Evolutionary conservation across 2,888 invertebrate genomes (phyloP).

Genomic region (Drosophila phalerata): DNA sequence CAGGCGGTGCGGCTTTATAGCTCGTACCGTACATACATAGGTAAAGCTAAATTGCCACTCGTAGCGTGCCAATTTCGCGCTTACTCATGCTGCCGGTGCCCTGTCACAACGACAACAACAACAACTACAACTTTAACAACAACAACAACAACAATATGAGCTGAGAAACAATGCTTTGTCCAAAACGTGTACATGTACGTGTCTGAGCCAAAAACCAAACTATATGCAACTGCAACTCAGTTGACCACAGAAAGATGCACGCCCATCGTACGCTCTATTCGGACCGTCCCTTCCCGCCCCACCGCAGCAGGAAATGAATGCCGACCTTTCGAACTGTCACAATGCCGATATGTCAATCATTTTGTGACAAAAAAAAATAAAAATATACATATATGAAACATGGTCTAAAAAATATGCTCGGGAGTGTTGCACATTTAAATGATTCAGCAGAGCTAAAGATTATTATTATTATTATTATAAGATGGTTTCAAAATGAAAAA

Average conservation of each 20-base stretch:
- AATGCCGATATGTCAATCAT: slow-evolving; percentile 5
- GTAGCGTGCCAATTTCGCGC: slow-evolving; percentile 66
- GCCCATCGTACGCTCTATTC: slow-evolving; percentile 29
- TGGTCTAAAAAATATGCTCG: background rate
- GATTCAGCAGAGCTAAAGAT: too few relatives aligned
- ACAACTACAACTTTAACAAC: slow-evolving; percentile 14
- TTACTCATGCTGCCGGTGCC: slow-evolving; percentile 56
- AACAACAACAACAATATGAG: slow-evolving; percentile 6
- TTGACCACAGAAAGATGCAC: slow-evolving; percentile 31
- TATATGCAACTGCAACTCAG: slow-evolving; percentile 22
- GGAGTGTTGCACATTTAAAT: background rate
- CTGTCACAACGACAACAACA: slow-evolving; percentile 22
- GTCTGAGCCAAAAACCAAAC: slow-evolving; percentile 31
- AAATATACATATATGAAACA: background rate
- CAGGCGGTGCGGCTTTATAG: slow-evolving; percentile 33
- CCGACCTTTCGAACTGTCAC: slow-evolving; percentile 22
- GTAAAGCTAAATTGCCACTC: slow-evolving; percentile 39
- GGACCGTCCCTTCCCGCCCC: background rate
- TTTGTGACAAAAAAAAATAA: background rate
- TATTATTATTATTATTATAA: too few relatives aligned
- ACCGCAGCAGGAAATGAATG: slow-evolving; percentile 22
- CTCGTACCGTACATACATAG: slow-evolving; percentile 29
- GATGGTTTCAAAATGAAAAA: slow-evolving; percentile 10
- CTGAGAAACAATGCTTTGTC: slow-evolving; percentile 24
- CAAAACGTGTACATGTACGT: slow-evolving; percentile 39